Conservation (phyloP, 2,888 invertebrate species). For the Podabrus alpinus region DNA sequence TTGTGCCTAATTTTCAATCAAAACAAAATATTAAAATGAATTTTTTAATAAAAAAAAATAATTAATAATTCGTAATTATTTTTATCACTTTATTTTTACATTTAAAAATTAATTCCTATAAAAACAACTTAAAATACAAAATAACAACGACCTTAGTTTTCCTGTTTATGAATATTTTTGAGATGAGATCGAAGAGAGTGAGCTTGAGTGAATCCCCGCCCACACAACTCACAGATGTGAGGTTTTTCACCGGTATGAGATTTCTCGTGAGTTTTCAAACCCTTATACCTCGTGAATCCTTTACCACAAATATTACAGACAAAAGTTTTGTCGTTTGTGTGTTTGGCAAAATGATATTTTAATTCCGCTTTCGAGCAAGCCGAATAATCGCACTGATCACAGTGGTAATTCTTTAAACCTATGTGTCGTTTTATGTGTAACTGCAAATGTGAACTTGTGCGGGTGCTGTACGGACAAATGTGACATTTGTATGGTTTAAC, state of each 20-base stretch:
- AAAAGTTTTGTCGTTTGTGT: slow-evolving; percentile 7
- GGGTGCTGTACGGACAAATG: slow-evolving; percentile 28
- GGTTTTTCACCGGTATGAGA: slow-evolving; percentile 14
- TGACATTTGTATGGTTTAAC: slow-evolving; percentile 41
- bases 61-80: not conserved
- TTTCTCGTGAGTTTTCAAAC: slow-evolving; percentile 14
- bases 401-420: slow-evolving; percentile 20
- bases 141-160: not conserved
- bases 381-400: slow-evolving; percentile 20
- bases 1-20: too few species aligned
- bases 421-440: slow-evolving; percentile 18
- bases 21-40: too few species aligned
- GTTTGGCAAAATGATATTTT: not conserved
- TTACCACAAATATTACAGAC: slow-evolving; percentile 11
- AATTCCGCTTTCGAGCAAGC: slow-evolving; percentile 12
- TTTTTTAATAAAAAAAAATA: not conserved
- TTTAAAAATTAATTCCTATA: not conserved
- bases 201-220: slow-evolving; percentile 16
- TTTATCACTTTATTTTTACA: not conserved
- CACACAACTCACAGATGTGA: slow-evolving; percentile 9
- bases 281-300: slow-evolving; percentile 7
- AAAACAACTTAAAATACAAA: not conserved
- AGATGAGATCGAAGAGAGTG: slow-evolving; percentile 11
- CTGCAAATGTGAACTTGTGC: slow-evolving; percentile 22
- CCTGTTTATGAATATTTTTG: not conserved